These are phyloP conservation scores for Lasioglossum vierecki DNA, from an alignment of 2,888 invertebrate species.

Conservation along the genomic window DNA sequence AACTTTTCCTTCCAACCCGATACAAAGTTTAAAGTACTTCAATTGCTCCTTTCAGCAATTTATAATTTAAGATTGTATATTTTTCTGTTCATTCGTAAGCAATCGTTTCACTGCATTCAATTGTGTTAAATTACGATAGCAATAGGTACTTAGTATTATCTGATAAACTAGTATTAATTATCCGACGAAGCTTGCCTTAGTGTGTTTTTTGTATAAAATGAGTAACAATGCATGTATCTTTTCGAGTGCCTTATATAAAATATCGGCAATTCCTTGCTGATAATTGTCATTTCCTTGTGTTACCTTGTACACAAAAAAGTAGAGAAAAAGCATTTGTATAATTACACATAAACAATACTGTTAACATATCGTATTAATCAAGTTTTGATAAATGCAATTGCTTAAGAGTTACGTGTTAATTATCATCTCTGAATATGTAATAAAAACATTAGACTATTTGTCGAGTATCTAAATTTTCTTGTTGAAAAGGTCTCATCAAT, in stretches of 20 bases:
- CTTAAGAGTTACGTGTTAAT: background rate
- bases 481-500: background rate
- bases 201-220: constrained; percentile 54
- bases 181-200: constrained; percentile 37
- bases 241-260: constrained; percentile 45
- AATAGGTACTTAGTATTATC: constrained; percentile 54
- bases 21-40: background rate
- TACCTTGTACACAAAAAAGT: constrained; percentile 31
- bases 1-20: background rate
- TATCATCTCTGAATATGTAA: background rate
- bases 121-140: constrained; percentile 31
- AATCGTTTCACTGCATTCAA: constrained; percentile 7
- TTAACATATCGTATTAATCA: constrained; percentile 13
- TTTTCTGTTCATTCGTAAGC: background rate
- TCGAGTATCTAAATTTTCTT: background rate
- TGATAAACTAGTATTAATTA: constrained; percentile 39
- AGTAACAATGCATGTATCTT: constrained; percentile 66
- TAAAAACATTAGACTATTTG: background rate
- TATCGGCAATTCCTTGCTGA: constrained; percentile 44
- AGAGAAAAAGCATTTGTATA: constrained; percentile 23
- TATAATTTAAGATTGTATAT: background rate
- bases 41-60: background rate
- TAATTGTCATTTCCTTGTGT: constrained; percentile 44
- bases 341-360: constrained; percentile 7
- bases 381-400: constrained; percentile 3